Conservation (phyloP, 2,888 invertebrate genomes). For the Tenodera sinensis region DNA sequence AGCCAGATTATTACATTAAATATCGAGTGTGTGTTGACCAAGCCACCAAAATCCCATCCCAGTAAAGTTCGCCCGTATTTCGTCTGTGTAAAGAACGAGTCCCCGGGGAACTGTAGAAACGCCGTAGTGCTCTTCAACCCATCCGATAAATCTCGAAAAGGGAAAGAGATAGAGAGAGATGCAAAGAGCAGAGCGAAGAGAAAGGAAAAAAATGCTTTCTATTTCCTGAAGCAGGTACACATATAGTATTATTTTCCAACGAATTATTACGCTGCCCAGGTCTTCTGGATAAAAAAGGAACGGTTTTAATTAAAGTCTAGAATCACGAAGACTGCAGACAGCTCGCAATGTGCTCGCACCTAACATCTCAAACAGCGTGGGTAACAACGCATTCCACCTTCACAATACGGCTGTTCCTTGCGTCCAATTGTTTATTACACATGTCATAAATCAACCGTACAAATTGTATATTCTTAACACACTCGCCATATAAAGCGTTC, state of each 20-base stretch:
- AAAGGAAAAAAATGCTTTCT: background rate
- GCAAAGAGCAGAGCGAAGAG: background rate
- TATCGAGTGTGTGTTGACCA: background rate
- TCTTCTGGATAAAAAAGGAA: background rate
- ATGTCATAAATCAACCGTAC: too few relatives aligned
- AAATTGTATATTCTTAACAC: too few relatives aligned
- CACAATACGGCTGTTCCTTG: too few relatives aligned
- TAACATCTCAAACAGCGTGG: background rate
- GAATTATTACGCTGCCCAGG: background rate
- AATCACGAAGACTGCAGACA: background rate
- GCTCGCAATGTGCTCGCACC: background rate
- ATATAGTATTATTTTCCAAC: background rate
- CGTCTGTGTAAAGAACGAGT: background rate
- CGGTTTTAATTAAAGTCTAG: background rate
- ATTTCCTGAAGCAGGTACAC: background rate
- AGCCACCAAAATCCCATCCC: background rate
- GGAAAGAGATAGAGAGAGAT: background rate
- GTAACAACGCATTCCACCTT: too few relatives aligned
- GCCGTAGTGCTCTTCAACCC: background rate
- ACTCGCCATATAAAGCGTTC: too few relatives aligned
- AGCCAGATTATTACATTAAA: background rate
- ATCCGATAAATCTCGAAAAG: background rate
- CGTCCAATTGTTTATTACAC: too few relatives aligned
- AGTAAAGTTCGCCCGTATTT: background rate
- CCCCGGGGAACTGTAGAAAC: background rate